Conservation (phyloP, 2,797 vertebrate species). For the Setipinna tenuifilis region DNA sequence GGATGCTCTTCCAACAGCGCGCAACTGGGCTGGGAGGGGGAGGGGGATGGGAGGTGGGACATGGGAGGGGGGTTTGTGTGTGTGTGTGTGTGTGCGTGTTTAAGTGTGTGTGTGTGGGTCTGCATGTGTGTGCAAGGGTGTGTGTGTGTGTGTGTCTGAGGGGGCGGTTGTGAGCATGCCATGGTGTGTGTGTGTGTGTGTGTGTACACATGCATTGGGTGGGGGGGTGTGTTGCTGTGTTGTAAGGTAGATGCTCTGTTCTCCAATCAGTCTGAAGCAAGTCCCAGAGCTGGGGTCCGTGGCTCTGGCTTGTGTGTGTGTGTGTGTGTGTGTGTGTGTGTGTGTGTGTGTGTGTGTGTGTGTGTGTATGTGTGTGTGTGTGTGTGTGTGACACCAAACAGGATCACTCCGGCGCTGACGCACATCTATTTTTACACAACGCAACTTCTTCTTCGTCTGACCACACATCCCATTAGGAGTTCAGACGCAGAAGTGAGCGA, state of each 20-base stretch:
- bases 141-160: neutral
- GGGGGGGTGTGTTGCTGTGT: conserved; percentile 25
- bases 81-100: conserved; percentile 39
- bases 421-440: conserved; percentile 58
- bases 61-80: neutral
- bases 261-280: conserved; percentile 67
- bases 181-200: neutral
- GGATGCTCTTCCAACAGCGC: conserved; percentile 80
- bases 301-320: conserved; percentile 52
- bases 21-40: conserved; percentile 66
- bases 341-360: conserved; percentile 42
- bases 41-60: conserved; percentile 18
- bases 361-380: conserved; percentile 41
- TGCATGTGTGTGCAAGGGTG: neutral
- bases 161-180: conserved; percentile 37
- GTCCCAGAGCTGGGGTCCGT: conserved; percentile 64
- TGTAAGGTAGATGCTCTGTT: conserved; percentile 56
- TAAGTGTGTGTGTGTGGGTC: conserved; percentile 27
- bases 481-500: conserved; percentile 23
- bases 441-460: conserved; percentile 44
- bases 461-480: conserved; percentile 25
- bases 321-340: conserved; percentile 41
- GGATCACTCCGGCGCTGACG: conserved; percentile 53
- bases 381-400: conserved; percentile 49
- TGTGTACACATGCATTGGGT: conserved; percentile 20